Evolutionary conservation across 2,113 vertebrate species (phyloP), one percentile per base, ranked within the genome.

Genomic region (Mohoua ochrocephala): DNA sequence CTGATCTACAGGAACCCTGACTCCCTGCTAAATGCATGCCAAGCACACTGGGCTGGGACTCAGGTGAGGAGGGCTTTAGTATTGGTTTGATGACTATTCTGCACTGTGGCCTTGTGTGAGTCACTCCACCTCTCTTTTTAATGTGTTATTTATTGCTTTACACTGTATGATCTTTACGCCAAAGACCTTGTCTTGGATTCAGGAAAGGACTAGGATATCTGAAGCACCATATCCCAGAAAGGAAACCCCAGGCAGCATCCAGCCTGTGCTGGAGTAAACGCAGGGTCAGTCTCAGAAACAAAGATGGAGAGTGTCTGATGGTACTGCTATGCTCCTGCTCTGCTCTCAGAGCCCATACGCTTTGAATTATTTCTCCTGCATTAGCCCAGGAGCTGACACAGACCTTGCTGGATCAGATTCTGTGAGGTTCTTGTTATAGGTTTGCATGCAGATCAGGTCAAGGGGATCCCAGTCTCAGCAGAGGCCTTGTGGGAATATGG

Each of bases 361-460:
- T 8, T 74, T 35, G 7, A 53, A 31, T 33, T 39, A 54, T 39
- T 84, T 57, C 54, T 81, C 0, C 0, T 42, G 10, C 2, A 10
- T 31, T 53, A 73, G 7, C 7, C 14, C n/a, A 74, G 42, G 6
- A 77, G 26, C 4, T 19, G 26, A 59, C 18, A 44, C 4, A 57
- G 20, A 4, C 5, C 4, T 37, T 52, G 26, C 11, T 41, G 33
- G 45, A 54, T 54, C 37, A 64, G 12, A 1, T 24, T 89, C 33
- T 80, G n/a, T 1, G 16, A 87, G 8, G 11, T 81, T 81, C 52
- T 28, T 57, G 12, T 61, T 50, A 18, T 4, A 65, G 14, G 5
- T 42, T 17, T 82, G 7, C 0, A 0, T 60, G 31, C n/a, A 80
- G 54, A 3, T 5, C 26, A 56, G 24, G n/a, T 56, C 30, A 86